Evolutionary conservation across 64 coral and sea anemone species (phyloP).

Genomic region (Trachythela sp.): DNA sequence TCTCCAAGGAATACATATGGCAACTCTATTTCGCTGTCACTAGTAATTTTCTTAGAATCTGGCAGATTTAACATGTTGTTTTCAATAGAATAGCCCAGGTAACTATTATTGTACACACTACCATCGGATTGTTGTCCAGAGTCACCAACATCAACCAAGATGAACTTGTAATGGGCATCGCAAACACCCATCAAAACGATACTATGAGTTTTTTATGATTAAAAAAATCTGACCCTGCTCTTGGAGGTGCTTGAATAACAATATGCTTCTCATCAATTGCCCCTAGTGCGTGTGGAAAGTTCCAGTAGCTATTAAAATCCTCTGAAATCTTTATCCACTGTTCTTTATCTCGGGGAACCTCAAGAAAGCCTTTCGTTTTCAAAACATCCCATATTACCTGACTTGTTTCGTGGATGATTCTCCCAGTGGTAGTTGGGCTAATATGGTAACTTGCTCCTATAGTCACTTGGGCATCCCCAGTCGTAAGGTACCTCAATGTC

Average conservation of each 20-base stretch:
- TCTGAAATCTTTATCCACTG: background rate
- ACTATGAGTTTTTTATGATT: background rate
- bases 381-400: background rate
- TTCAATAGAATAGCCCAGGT: no score
- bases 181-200: conserved; percentile 10
- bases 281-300: conserved; percentile 8
- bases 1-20: background rate
- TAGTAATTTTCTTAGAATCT: background rate
- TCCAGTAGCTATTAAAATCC: conserved; percentile 13
- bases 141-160: background rate
- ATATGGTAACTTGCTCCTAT: background rate
- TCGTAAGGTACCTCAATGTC: no score
- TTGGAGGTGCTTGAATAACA: conserved; percentile 2
- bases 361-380: background rate
- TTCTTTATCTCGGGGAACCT: background rate
- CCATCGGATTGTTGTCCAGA: no score
- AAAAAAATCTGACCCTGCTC: no score
- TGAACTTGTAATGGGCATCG: conserved; percentile 12
- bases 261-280: conserved; percentile 7
- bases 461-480: background rate
- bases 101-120: no score
- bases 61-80: background rate
- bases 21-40: background rate
- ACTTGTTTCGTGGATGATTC: background rate
- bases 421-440: background rate